These are phyloP conservation scores for Lithobates sylvaticus DNA, from an alignment of 2,797 vertebrate species.

Conservation along the genomic window DNA sequence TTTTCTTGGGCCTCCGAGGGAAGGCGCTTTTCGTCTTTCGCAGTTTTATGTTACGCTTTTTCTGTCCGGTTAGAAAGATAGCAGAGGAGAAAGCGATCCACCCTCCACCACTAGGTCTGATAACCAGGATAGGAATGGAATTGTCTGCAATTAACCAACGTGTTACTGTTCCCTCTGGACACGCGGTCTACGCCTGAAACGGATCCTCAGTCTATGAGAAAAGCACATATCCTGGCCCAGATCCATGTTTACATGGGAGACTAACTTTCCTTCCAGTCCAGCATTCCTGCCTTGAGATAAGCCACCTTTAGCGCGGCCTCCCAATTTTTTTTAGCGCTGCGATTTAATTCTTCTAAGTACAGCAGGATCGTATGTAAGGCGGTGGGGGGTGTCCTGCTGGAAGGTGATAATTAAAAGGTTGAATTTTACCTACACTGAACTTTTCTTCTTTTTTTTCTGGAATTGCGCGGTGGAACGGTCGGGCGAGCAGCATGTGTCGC, in stretches of 20 bases:
- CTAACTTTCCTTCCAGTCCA: constrained; percentile 57
- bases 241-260: constrained; percentile 62
- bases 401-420: constrained; percentile 26
- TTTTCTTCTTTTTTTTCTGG: background rate
- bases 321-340: constrained; percentile 30
- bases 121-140: constrained; percentile 59
- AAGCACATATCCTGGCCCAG: constrained; percentile 51
- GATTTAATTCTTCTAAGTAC: constrained; percentile 4
- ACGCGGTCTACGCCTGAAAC: constrained; percentile 51
- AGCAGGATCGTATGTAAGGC: background rate
- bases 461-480: background rate
- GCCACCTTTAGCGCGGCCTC: constrained; percentile 50
- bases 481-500: background rate
- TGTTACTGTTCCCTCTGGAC: constrained; percentile 51
- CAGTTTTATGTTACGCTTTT: constrained; percentile 44
- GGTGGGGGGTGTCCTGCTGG: background rate
- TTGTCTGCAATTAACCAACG: constrained; percentile 57
- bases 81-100: constrained; percentile 50
- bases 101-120: constrained; percentile 48
- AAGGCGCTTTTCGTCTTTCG: constrained; percentile 26
- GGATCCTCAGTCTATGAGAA: constrained; percentile 59
- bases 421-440: constrained; percentile 6
- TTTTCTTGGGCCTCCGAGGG: constrained; percentile 47
- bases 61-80: constrained; percentile 55
- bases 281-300: constrained; percentile 57